phyloP scores from a whole-genome alignment of 2,888 invertebrate genomes.

The Tenthredo livida region DNA sequence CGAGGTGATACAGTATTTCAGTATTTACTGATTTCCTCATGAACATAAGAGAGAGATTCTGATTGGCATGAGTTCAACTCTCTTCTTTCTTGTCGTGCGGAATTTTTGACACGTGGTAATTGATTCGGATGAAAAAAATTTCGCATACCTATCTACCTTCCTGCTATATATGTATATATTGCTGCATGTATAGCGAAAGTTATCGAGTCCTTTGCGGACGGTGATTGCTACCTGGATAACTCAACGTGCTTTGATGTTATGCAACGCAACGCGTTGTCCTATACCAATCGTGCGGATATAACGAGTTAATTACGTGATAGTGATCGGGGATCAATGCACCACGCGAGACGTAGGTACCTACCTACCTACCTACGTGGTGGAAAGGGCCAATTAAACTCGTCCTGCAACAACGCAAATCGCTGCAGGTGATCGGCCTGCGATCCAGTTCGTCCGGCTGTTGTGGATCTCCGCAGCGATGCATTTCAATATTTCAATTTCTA shows the following conservation, averaged over 20 bases:
- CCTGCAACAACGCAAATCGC: slow-evolving; percentile 21
- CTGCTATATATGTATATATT: too few species aligned
- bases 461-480: not conserved
- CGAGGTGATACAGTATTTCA: slow-evolving; percentile 7
- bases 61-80: not conserved
- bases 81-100: not conserved
- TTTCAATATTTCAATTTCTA: not conserved
- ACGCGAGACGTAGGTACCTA: slow-evolving; percentile 29
- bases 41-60: not conserved
- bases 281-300: slow-evolving; percentile 60
- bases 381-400: slow-evolving; percentile 37
- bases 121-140: not conserved
- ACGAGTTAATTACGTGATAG: slow-evolving; percentile 70
- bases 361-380: too few species aligned
- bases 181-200: not conserved
- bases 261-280: slow-evolving; percentile 8
- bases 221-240: not conserved
- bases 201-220: slow-evolving; percentile 1
- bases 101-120: not conserved
- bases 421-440: slow-evolving; percentile 38
- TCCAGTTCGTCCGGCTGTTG: not conserved
- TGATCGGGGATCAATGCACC: slow-evolving; percentile 68
- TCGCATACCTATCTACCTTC: not conserved
- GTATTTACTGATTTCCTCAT: not conserved
- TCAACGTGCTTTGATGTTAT: slow-evolving; percentile 22